These are phyloP conservation scores for Parotocinclus haroldoi DNA, from an alignment of 2,797 vertebrate genomes.

Conservation along the genomic window DNA sequence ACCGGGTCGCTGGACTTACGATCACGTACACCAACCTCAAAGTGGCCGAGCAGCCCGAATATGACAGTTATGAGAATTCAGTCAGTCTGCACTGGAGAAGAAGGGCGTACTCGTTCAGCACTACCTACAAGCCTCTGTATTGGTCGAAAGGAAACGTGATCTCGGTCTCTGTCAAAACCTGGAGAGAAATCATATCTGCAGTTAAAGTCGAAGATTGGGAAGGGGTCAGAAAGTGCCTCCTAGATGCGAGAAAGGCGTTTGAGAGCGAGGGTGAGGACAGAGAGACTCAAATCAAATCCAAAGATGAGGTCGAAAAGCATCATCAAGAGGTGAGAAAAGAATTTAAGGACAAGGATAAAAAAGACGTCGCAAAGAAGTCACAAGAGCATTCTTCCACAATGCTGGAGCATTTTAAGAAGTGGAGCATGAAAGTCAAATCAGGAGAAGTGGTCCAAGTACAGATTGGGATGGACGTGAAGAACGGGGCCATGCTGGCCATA, in stretches of 20 bases:
- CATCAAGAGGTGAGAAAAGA: too few species aligned
- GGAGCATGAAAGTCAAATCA: slow-evolving; percentile 15
- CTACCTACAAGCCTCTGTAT: neutral
- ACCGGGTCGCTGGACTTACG: neutral
- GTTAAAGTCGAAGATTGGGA: slow-evolving; percentile 32
- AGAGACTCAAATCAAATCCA: neutral
- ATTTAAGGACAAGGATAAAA: slow-evolving; percentile 25
- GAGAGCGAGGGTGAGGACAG: neutral
- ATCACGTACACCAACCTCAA: slow-evolving; percentile 43
- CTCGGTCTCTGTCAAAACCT: slow-evolving; percentile 3
- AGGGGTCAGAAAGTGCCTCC: slow-evolving; percentile 14
- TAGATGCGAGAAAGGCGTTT: neutral
- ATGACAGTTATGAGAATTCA: neutral
- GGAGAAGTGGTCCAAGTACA: slow-evolving; percentile 29
- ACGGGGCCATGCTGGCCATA: slow-evolving; percentile 3
- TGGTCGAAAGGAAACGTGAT: neutral
- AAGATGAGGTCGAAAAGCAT: slow-evolving; percentile 20
- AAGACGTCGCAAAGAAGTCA: too few species aligned
- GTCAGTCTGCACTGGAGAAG: slow-evolving; percentile 32
- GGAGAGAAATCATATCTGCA: slow-evolving; percentile 25
- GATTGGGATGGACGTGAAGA: slow-evolving; percentile 25
- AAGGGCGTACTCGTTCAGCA: slow-evolving; percentile 27
- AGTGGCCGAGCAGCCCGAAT: slow-evolving; percentile 28
- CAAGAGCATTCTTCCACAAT: neutral
- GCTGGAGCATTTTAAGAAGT: neutral